Evolutionary conservation across 2,113 vertebrate genomes (phyloP).

Genomic region (Oxyura jamaicensis): DNA sequence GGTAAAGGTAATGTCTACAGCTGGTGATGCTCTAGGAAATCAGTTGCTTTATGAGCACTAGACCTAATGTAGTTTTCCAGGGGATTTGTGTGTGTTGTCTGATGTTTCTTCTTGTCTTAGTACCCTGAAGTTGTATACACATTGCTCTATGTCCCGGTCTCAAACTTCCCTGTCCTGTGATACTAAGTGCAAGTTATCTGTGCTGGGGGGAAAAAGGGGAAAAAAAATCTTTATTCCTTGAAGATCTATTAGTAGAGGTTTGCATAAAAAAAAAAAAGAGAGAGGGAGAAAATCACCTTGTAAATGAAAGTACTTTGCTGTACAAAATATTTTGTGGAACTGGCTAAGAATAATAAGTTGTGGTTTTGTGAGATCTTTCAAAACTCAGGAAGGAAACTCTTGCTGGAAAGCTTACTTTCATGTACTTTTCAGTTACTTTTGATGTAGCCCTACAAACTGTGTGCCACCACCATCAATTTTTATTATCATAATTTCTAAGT

Average conservation of each 20-base stretch:
- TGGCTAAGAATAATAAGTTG: background rate
- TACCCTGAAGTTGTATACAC: background rate
- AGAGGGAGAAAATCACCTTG: background rate
- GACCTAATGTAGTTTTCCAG: background rate
- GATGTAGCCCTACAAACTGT: background rate
- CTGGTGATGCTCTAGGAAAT: background rate
- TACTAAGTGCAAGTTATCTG: background rate
- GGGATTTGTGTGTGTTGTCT: background rate
- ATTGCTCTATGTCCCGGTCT: background rate
- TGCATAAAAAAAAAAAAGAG: background rate
- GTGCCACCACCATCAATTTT: background rate
- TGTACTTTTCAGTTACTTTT: background rate
- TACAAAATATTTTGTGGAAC: background rate
- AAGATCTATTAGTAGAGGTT: background rate
- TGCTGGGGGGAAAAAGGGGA: background rate
- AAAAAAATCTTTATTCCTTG: background rate
- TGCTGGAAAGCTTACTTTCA: background rate
- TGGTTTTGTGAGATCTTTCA: background rate
- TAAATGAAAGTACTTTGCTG: background rate
- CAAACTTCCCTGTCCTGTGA: background rate
- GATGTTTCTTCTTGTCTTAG: background rate
- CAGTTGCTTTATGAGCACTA: background rate
- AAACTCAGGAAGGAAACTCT: background rate
- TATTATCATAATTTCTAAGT: background rate
- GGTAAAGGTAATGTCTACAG: background rate